Conservation (phyloP, 2,113 vertebrate genomes). For the Eulemur macaco region DNA sequence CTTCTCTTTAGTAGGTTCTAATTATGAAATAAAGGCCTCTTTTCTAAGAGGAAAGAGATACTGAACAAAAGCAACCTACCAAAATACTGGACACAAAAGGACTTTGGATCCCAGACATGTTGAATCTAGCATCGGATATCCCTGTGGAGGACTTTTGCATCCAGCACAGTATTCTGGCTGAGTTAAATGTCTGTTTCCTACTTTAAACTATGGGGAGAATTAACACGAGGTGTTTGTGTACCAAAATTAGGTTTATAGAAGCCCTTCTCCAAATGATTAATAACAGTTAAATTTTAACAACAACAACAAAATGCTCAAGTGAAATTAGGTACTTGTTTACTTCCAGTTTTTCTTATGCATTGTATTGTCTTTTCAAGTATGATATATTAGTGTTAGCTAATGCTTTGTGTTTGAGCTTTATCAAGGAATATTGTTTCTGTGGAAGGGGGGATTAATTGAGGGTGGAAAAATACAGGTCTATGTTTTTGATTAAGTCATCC, state of each 20-base stretch:
- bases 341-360: neutral
- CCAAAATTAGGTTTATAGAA: neutral
- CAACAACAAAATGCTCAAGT: neutral
- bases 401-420: neutral
- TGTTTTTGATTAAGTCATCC: neutral
- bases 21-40: neutral
- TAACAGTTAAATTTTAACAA: neutral
- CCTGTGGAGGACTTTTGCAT: neutral
- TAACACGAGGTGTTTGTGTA: neutral
- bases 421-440: neutral
- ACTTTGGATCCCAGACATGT: neutral
- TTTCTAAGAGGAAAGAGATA: neutral
- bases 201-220: neutral
- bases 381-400: neutral
- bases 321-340: neutral
- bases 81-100: neutral
- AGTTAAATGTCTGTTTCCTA: neutral
- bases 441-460: neutral
- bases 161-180: neutral
- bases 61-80: neutral
- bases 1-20: neutral
- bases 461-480: neutral
- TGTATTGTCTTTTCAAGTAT: neutral
- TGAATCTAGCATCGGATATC: neutral
- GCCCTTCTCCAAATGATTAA: neutral